Base-by-base conservation (phyloP, 1,140 invertebrate species). In the Zaprionus africanus region DNA sequence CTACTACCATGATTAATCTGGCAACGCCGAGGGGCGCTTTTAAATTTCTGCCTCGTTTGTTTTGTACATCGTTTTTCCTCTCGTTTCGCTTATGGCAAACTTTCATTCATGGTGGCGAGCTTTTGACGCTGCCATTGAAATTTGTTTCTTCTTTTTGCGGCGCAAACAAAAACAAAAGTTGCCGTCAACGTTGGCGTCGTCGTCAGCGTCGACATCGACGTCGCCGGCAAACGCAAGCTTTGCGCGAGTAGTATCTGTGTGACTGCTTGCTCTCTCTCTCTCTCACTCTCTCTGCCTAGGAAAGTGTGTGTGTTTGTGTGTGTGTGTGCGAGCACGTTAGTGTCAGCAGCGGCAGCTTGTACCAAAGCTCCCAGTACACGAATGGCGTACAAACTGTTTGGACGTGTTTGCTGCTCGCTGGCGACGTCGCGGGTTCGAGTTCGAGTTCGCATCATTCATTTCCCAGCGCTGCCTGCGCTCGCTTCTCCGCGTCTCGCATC, bases 111-210 rank as follows among this genome's bases (percentile, higher is more conserved):
- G 79, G 67, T 57, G 59, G 38, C 41, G 28, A 83, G 80, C 81
- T 83, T 82, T 76, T 63, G 64, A 72, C 71, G 80, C 61, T 82
- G 82, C 78, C 82, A 85, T 85, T 85, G 82, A 85, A 85, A 85
- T 85, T 81, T 85, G 43, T 82, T 65, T 67, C 69, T 79, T 78
- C 63, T 76, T 79, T 69, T 71, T 79, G 75, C 81, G 67, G 59
- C 76, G 71, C 79, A 82, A 84, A 83, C 81, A 84, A 83, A 83
- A 84, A 84, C 81, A 83, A 83, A 82, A 83, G 79, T 82, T 72
- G 78, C 17, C 62, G 77, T 78, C 68, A n/a, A 28, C 61, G 61
- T 19, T 36, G 13, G 31, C 59, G 66, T 62, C 9, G 9, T 3
- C 62, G 77, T 78, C 22, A 7, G 24, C 59, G 72, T 57, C 22